phyloP scores from a whole-genome alignment of 2,113 vertebrate species.

The Cervus canadensis region DNA sequence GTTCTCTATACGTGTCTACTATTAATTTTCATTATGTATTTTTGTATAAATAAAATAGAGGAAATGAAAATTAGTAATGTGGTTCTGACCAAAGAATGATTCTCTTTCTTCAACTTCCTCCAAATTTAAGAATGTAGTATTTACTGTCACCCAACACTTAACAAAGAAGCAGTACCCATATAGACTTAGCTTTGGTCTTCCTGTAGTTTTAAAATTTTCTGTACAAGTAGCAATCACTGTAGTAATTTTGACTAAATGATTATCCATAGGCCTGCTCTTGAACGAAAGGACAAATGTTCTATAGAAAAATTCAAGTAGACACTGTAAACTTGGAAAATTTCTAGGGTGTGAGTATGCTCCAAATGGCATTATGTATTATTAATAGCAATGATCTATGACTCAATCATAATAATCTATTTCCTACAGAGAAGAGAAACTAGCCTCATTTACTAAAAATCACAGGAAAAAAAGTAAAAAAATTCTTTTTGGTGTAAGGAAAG shows the following conservation, averaged over 20 bases:
- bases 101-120: slow-evolving; percentile 64
- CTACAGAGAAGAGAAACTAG: background rate
- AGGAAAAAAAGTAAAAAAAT: accelerated
- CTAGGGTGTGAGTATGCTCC: slow-evolving; percentile 23
- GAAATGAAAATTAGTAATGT: slow-evolving; percentile 73
- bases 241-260: slow-evolving; percentile 79
- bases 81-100: slow-evolving; percentile 65
- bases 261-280: slow-evolving; percentile 65
- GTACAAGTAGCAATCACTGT: slow-evolving; percentile 67
- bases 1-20: slow-evolving; percentile 13
- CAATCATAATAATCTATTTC: slow-evolving; percentile 40
- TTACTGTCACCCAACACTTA: slow-evolving; percentile 72
- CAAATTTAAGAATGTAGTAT: slow-evolving; percentile 66
- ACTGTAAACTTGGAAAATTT: slow-evolving; percentile 60
- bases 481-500: background rate
- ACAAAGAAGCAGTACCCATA: slow-evolving; percentile 54
- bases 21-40: slow-evolving; percentile 69
- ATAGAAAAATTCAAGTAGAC: slow-evolving; percentile 60
- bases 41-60: slow-evolving; percentile 64
- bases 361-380: slow-evolving; percentile 39
- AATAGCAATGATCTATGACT: slow-evolving; percentile 44
- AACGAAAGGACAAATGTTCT: slow-evolving; percentile 73
- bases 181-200: slow-evolving; percentile 69
- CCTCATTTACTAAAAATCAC: slow-evolving; percentile 3
- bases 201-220: slow-evolving; percentile 76